A percentile compares a stretch with the other conserved stretches of the same genome.
Evolutionary conservation across 2,797 vertebrate species (phyloP).

Genomic region (Gymnothorax javanicus): DNA sequence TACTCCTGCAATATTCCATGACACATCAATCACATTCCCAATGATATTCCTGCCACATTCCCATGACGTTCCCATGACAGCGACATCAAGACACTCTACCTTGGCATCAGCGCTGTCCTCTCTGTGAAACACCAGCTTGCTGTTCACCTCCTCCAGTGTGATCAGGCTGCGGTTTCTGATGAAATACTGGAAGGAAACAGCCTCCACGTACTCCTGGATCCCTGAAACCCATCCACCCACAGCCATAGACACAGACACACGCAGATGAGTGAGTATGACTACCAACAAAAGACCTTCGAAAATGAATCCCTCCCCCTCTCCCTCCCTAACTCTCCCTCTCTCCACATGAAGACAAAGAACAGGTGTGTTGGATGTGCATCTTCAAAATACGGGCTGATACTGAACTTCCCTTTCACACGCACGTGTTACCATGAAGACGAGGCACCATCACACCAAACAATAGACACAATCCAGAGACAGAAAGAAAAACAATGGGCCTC

Average conservation of each 20-base stretch:
- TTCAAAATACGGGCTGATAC: neutral
- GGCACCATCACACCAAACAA: too few species aligned
- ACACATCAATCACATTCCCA: too few species aligned
- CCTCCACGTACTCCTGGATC: conserved; percentile 96
- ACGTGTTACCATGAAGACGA: too few species aligned
- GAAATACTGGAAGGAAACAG: conserved; percentile 93
- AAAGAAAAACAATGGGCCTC: too few species aligned
- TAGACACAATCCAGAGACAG: neutral
- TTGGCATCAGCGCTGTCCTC: conserved; percentile 66
- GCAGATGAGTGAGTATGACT: neutral
- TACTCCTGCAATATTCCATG: too few species aligned
- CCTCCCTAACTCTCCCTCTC: neutral
- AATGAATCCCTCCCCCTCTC: too few species aligned
- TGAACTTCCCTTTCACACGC: neutral
- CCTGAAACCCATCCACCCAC: conserved; percentile 66
- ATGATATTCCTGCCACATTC: too few species aligned
- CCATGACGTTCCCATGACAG: neutral
- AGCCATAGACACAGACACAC: neutral
- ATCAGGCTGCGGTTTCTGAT: conserved; percentile 90
- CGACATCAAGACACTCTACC: conserved; percentile 39
- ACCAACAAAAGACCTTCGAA: too few species aligned
- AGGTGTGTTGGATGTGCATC: too few species aligned
- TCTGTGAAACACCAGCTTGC: conserved; percentile 82
- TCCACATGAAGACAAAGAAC: neutral
- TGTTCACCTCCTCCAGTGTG: conserved; percentile 94